Base-by-base conservation (phyloP, 1,140 invertebrate genomes). In the Trichomalopsis sarcophagae region DNA sequence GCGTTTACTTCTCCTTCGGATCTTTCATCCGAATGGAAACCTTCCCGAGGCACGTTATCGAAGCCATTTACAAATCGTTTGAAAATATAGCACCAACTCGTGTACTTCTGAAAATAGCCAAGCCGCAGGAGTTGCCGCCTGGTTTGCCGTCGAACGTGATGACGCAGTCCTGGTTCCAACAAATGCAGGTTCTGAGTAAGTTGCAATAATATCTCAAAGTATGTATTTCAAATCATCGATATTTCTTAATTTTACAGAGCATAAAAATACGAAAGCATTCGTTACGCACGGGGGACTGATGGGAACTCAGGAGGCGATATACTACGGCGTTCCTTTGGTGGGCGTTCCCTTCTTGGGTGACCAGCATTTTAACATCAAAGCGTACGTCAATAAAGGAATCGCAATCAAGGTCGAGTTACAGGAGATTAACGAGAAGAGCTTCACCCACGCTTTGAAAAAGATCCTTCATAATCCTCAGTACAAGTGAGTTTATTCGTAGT, bases 1-100 rank as follows among this genome's bases (percentile, higher is more conserved):
- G 96, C 11, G 94, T 97, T 76, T 95, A 96, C 84, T 95, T 97
- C 84, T 96, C 95, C 87, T 94, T 97, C 89, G 96, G 96, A 21
- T 95, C 96, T 7, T 94, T 95, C 90, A 91, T 95, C 91, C 94
- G 95, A 94, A 93, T 96, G 92, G 94, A 95, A 94, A 89, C 93
- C 89, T 82, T 93, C 88, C 86, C 89, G 76, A 88, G 89, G 66
- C 30, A 87, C 80, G 89, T 78, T 3, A 80, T 90, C 27, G 44
- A 86, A 0, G 86, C 86, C 10, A 89, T 91, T 80, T 90, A 89
- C 66, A 84, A 85, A 23, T 89, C 86, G 9, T 91, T 89, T 73
- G 86, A 88, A 79, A 91, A 88, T 66, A 86, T 90, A 55, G 88
- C 87, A 36, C 89, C 88, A n/a, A 68, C 89, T 33, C 93, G 89